Base-by-base conservation (phyloP, 2,797 vertebrate genomes). In the Rousettus madagascariensis region DNA sequence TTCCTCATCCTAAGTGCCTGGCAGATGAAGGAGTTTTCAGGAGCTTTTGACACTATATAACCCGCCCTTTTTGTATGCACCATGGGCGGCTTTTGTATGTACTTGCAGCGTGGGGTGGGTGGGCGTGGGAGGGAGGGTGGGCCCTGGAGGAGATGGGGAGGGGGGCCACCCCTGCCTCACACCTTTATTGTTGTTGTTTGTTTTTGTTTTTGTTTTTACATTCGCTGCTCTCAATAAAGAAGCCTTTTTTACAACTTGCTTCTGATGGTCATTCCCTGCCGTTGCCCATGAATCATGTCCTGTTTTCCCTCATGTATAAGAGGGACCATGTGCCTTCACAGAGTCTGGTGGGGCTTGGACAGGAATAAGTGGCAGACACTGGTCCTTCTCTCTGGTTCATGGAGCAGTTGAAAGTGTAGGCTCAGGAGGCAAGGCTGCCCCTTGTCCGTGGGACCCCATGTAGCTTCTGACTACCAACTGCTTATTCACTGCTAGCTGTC, bases 191-290 rank as follows among this genome's bases (percentile, higher is more conserved):
- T 92, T 90, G 84, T 98, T 20, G 75, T 95, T 61, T 87, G 68
- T 95, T 96, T 38, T 33, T 88, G 97, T 95, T 97, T 97, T 98
- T 97, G 93, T 96, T 97, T 97, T 96, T 91, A 97, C 98, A 98
- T 98, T 98, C 98, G 98, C 99, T 99, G 99, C 99, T 99, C 98
- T 99, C 99, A 99, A 99, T 99, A 99, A 99, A 99, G 98, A 98
- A 98, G 99, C 98, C 98, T 98, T 98, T 98, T 99, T 99, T 99
- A 98, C 98, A 99, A 90, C 86, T 93, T 92, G 87, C 66, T 86
- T 96, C 30, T 65, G 36, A 59, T 53, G 77, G 46, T 94, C 49
- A 33, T 74, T 92, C 41, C 53, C 55, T 92, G 3, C 77, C 4
- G 1, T 75, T 79, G 93, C 20, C 71, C 28, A 1, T 49, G 28